Evolutionary conservation across 2,888 invertebrate genomes (phyloP), one percentile per base, ranked within the genome.

Genomic region (Chloroclysta siterata): DNA sequence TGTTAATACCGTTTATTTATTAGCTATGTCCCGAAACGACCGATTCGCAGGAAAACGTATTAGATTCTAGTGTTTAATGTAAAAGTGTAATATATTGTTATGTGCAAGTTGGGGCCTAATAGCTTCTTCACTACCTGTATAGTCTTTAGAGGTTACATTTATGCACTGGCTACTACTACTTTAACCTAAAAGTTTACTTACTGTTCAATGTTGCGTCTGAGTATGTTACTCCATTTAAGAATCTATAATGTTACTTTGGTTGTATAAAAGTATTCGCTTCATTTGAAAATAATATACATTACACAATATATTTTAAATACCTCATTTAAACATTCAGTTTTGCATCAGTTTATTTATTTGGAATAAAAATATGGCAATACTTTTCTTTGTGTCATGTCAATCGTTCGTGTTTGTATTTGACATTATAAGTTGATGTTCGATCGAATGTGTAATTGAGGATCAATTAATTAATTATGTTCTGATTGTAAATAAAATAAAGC

Each of bases 71-170:
- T 70, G 61, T 58, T 66, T 68, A 70, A 57, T 69, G 70, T 79
- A 75, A 79, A 76, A 72, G 62, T 84, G 83, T 84, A 84, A 76
- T 80, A 84, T 83, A 82, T 79, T 76, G 79, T 81, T 80, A 76
- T 81, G 70, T 74, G 79, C 80, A 75, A 70, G 65, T 71, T 66
- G 81, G 80, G 85, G 85, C 85, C 85, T 85, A 85, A 80, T 80
- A 74, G 80, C 83, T 82, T 79, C 82, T 66, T 72, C 72, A 79
- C 71, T 72, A 63, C 59, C 63, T 79, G 75, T 79, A 77, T 79
- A 81, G 77, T 76, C 68, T 70, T 76, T 82, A 79, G 76, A 64
- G 69, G 62, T 70, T 78, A 73, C 72, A 58, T 22, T 22, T 22
- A 55, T 53, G 67, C 67, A 66, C 71, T 63, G 61, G 65, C 63